Conservation (phyloP, 2,113 vertebrate species). For the Heterocephalus glaber region DNA sequence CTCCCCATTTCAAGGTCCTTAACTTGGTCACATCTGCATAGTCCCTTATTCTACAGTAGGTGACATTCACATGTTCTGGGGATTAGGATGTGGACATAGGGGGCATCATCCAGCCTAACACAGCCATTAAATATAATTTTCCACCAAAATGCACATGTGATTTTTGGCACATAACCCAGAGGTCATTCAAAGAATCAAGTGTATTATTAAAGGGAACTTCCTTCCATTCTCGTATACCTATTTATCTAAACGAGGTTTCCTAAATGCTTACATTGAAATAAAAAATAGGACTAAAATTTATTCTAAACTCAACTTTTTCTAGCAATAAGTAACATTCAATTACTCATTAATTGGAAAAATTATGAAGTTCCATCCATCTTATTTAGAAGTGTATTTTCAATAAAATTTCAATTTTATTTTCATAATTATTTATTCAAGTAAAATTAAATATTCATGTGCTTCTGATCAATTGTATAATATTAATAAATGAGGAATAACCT, state of each 20-base stretch:
- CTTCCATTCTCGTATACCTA: background rate
- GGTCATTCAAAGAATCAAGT: background rate
- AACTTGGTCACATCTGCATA: background rate
- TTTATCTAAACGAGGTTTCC: background rate
- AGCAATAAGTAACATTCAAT: background rate
- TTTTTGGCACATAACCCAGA: background rate
- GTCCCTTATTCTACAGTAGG: background rate
- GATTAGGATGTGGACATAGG: background rate
- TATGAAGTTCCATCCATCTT: background rate
- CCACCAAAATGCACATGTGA: background rate
- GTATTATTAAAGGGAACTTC: background rate
- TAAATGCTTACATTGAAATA: background rate
- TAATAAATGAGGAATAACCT: background rate
- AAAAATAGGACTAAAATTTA: slow-evolving; percentile 12
- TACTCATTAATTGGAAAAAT: background rate
- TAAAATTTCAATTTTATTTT: background rate
- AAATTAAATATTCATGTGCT: background rate
- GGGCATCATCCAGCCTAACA: background rate
- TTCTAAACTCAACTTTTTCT: background rate
- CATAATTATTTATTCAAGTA: background rate
- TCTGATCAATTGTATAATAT: background rate
- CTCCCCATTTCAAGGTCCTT: background rate
- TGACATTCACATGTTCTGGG: background rate
- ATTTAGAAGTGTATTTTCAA: background rate
- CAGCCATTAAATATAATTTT: background rate